Evolutionary conservation across 2,113 vertebrate genomes (phyloP).

Genomic region (Ammodramus savannarum): DNA sequence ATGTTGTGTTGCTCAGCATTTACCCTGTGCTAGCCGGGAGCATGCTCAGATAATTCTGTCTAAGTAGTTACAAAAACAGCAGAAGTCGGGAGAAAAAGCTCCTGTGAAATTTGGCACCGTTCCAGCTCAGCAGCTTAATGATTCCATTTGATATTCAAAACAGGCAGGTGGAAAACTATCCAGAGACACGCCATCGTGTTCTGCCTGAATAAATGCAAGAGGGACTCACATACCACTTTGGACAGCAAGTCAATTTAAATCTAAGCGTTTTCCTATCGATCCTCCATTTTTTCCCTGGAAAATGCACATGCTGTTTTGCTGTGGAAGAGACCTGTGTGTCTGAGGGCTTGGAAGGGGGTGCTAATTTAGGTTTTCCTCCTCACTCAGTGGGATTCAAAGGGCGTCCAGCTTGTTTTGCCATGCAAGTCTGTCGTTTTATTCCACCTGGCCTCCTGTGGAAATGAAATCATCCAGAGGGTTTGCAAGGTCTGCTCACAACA

Average conservation of each 20-base stretch:
- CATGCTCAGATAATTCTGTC: slow-evolving; percentile 18
- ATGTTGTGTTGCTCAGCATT: background rate
- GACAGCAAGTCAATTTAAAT: background rate
- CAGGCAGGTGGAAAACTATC: slow-evolving; percentile 57
- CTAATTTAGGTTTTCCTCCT: slow-evolving; percentile 1
- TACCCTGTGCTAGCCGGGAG: background rate
- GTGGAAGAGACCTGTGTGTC: background rate
- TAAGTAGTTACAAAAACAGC: background rate
- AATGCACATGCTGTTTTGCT: background rate
- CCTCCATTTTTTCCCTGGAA: background rate
- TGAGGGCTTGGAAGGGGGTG: background rate
- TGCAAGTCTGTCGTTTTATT: background rate
- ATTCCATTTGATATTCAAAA: slow-evolving; percentile 50
- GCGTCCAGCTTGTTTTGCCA: background rate
- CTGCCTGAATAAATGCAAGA: slow-evolving; percentile 23
- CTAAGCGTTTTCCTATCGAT: background rate
- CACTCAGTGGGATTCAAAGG: background rate
- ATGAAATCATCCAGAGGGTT: background rate
- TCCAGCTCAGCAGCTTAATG: background rate
- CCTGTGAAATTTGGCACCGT: background rate
- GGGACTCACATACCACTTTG: slow-evolving; percentile 4
- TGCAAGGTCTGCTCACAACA: background rate
- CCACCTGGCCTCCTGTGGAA: background rate
- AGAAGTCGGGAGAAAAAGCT: slow-evolving; percentile 15
- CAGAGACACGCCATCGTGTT: slow-evolving; percentile 1